A percentile compares a stretch with the other conserved stretches of the same genome.
Conservation (phyloP, 1,140 invertebrate species). For the Kradibia gibbosae region DNA sequence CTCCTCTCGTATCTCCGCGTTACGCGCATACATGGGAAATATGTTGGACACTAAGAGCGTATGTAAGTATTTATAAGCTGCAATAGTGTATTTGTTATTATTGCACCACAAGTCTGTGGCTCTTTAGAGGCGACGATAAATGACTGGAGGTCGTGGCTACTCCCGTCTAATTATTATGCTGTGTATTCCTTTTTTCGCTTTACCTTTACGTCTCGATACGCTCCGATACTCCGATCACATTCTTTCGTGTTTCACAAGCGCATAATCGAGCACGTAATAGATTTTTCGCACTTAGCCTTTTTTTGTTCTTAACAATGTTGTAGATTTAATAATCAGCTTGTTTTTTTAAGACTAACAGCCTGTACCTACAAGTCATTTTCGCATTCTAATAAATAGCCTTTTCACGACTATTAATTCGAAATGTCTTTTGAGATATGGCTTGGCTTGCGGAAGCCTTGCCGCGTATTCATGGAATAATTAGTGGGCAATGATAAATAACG, state of each 20-base stretch:
- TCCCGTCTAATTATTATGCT: constrained; percentile 32
- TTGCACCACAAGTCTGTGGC: neutral
- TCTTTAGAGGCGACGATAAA: constrained; percentile 1
- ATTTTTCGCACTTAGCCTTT: neutral
- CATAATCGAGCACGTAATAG: constrained; percentile 15
- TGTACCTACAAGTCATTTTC: neutral
- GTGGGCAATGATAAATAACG: neutral
- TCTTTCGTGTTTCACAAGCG: constrained; percentile 12
- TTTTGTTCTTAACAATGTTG: neutral
- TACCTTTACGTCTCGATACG: neutral
- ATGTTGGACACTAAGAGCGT: constrained; percentile 45
- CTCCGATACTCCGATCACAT: neutral
- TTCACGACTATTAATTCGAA: neutral
- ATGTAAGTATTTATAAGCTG: constrained; percentile 21
- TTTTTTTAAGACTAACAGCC: neutral
- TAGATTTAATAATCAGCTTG: neutral
- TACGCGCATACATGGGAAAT: constrained; percentile 50
- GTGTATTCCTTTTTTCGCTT: neutral
- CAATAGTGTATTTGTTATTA: constrained; percentile 5
- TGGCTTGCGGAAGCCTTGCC: neutral
- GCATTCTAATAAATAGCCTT: neutral
- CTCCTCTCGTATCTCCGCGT: neutral
- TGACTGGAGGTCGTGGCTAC: neutral
- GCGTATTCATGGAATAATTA: neutral
- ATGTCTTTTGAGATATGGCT: neutral